Evolutionary conservation across 2,888 invertebrate genomes (phyloP).

Genomic region (Heliconius cydno): DNA sequence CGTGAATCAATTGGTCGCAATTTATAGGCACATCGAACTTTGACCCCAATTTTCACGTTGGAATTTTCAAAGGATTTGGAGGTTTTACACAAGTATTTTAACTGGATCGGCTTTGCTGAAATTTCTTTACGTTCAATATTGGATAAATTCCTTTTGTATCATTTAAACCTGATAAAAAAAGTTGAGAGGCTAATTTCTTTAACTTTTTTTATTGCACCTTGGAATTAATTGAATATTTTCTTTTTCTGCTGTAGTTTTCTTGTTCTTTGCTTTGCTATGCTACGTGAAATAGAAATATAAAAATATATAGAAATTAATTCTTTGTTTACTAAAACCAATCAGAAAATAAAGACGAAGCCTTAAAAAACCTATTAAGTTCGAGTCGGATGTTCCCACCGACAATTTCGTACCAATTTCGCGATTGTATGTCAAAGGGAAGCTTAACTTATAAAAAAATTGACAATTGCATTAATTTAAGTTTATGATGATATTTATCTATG

Average conservation of each 20-base stretch:
- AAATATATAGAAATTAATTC: too few species aligned
- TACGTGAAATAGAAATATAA: too few species aligned
- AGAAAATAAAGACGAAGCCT: too few species aligned
- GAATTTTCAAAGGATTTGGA: slow-evolving; percentile 56
- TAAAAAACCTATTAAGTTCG: too few species aligned
- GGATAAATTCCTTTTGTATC: slow-evolving; percentile 35
- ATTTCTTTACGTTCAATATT: slow-evolving; percentile 39
- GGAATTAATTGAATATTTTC: neutral
- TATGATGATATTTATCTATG: too few species aligned
- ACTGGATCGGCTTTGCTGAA: slow-evolving; percentile 44
- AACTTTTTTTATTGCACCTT: neutral
- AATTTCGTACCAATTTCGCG: too few species aligned
- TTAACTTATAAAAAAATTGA: too few species aligned
- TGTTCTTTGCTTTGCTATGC: neutral
- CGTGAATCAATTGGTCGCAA: slow-evolving; percentile 66
- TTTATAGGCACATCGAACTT: slow-evolving; percentile 54
- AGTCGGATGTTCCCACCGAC: too few species aligned
- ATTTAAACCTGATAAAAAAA: slow-evolving; percentile 17
- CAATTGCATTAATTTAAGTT: too few species aligned
- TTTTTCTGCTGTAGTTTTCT: neutral
- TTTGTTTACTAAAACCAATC: too few species aligned
- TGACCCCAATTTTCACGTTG: slow-evolving; percentile 58
- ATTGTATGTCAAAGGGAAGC: too few species aligned
- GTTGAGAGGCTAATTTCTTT: neutral
- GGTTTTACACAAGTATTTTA: slow-evolving; percentile 48